These are phyloP conservation scores for Pocota personata DNA, from an alignment of 2,888 invertebrate species.

Conservation along the genomic window DNA sequence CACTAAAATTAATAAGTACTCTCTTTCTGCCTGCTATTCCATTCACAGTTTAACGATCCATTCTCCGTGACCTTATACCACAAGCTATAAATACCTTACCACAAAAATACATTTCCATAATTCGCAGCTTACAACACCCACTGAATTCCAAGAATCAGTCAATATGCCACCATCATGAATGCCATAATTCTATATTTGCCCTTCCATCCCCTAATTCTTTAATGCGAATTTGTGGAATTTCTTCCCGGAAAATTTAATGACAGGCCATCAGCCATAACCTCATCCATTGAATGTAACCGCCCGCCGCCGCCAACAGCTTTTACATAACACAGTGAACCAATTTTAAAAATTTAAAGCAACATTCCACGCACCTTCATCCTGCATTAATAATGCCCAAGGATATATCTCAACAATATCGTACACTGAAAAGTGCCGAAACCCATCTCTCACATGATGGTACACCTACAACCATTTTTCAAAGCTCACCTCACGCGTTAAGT, in stretches of 20 bases:
- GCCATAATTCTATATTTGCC: neutral
- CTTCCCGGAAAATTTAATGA: neutral
- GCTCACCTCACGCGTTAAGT: conserved; percentile 58
- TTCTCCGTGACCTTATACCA: neutral
- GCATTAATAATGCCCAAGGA: conserved; percentile 1
- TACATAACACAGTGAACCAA: conserved; percentile 11
- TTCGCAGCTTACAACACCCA: neutral
- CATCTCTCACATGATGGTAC: neutral
- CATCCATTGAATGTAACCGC: neutral
- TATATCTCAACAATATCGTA: neutral
- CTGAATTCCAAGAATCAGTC: neutral
- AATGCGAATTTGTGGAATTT: neutral
- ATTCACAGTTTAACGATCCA: neutral
- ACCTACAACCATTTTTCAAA: conserved; percentile 26
- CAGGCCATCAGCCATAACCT: neutral
- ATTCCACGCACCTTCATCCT: neutral
- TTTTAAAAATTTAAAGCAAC: conserved; percentile 8
- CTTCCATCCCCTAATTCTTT: neutral
- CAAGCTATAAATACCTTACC: neutral
- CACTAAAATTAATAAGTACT: neutral
- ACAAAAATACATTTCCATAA: neutral
- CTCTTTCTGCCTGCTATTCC: neutral
- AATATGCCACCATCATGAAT: neutral
- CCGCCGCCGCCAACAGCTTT: neutral
- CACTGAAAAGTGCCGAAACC: neutral